Conservation (phyloP, 1,140 invertebrate genomes). For the Caerostris extrusa region DNA sequence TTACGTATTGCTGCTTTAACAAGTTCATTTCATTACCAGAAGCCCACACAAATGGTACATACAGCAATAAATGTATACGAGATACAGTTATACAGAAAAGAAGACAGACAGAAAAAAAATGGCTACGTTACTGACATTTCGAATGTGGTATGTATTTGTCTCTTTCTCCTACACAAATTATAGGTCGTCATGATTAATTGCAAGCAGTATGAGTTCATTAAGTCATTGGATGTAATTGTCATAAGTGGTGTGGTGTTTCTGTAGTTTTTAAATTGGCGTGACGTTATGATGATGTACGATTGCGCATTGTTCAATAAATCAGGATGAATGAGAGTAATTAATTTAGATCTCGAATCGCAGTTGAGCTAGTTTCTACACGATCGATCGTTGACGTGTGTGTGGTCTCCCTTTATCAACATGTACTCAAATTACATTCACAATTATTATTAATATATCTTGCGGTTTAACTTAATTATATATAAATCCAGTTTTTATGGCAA, state of each 20-base stretch:
- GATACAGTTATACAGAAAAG: not conserved
- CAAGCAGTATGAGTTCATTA: constrained; percentile 34
- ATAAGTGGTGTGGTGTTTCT: constrained; percentile 41
- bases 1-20: no score
- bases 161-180: constrained; percentile 39
- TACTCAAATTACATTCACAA: no score
- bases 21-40: constrained; percentile 72
- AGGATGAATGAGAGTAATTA: constrained; percentile 45
- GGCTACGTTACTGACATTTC: not conserved
- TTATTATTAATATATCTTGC: no score
- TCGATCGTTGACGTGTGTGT: constrained; percentile 32
- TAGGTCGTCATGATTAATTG: constrained; percentile 45
- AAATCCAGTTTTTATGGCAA: no score
- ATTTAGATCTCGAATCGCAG: constrained; percentile 9
- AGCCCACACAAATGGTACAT: constrained; percentile 52
- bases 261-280: constrained; percentile 11
- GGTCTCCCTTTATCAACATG: not conserved
- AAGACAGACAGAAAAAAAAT: not conserved
- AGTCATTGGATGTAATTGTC: constrained; percentile 54
- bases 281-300: constrained; percentile 61
- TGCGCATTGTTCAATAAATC: constrained; percentile 16
- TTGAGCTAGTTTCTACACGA: not conserved
- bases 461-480: no score
- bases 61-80: not conserved
- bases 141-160: not conserved